Evolutionary conservation across 2,797 vertebrate species (phyloP), one percentile per base, ranked within the genome.

Genomic region (Melanotaenia boesemani): DNA sequence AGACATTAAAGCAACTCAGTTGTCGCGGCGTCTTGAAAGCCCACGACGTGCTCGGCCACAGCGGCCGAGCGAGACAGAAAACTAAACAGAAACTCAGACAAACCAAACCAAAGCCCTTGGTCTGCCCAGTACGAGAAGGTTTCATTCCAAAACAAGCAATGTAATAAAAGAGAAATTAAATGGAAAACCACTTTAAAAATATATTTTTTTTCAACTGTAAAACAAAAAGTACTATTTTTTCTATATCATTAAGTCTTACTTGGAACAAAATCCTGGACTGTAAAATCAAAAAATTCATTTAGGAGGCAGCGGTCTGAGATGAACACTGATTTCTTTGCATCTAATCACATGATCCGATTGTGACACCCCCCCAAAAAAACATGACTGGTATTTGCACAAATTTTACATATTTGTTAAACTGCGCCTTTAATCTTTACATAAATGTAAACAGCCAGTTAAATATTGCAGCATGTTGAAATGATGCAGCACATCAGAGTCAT

Each of bases 41-140:
- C 52, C 48, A 26, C 69, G 46, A 30, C 63, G 37, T 9, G 39
- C 58, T 54, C 32, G 2, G 16, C 55, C 24, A 2, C 46, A 12
- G 6, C 41, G 3, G 28, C 30, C 0, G 41, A 73, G 52, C 13
- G 39, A 22, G 6, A 50, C 28, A 36, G 30, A 12, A 77, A 70
- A 48, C 32, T 34, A 44, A 1, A 46, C 30, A 60, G n/a, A 30
- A 63, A 58, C 44, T 70, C 26, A 60, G 46, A 79, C 30, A 39
- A 55, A 32, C 22, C 57, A 36, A 58, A 54, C 34, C 24, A 11
- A 54, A 77, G 85, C 80, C 50, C 72, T 62, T 79, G 59, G 62
- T 85, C 79, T 66, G 79, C 78, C 74, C 89, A 90, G 85, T 90
- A 87, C 15, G 65, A 80, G 22, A 37, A 63, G 37, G 50, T 63